Evolutionary conservation across 2,888 invertebrate species (phyloP).

Genomic region (Ennomos quercinarius): DNA sequence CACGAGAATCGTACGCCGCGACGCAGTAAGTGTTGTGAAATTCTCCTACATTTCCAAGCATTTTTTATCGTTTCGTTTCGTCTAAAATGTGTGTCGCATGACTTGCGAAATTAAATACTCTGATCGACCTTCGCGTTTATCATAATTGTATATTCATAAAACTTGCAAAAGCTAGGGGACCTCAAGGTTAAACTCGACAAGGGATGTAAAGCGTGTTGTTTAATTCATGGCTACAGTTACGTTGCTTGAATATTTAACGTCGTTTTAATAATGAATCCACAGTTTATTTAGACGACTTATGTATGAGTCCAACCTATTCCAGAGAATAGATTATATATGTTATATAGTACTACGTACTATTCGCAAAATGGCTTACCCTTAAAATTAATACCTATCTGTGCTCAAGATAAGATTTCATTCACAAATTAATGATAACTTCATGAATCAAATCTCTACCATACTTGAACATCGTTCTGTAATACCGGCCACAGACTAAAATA

Average conservation of each 20-base stretch:
- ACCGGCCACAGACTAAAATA: too few relatives aligned
- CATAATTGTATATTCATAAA: constrained; percentile 31
- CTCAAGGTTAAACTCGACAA: constrained; percentile 42
- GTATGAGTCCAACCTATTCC: too few relatives aligned
- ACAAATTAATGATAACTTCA: too few relatives aligned
- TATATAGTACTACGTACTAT: too few relatives aligned
- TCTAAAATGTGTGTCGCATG: constrained; percentile 19
- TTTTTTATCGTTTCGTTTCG: constrained; percentile 4
- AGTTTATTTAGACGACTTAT: constrained; percentile 34
- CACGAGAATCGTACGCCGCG: constrained; percentile 10
- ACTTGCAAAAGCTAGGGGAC: constrained; percentile 23
- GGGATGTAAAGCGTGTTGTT: constrained; percentile 45
- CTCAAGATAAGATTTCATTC: too few relatives aligned
- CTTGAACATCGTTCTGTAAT: too few relatives aligned
- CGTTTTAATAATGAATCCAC: constrained; percentile 36
- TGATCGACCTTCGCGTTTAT: constrained; percentile 23
- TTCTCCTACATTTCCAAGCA: constrained; percentile 2
- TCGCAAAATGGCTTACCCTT: too few relatives aligned
- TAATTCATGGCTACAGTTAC: constrained; percentile 49
- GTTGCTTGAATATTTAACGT: constrained; percentile 46
- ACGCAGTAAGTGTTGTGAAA: constrained; percentile 9
- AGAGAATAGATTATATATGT: too few relatives aligned
- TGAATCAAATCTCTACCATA: too few relatives aligned
- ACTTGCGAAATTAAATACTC: constrained; percentile 30
- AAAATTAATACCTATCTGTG: too few relatives aligned